Conservation (phyloP, 2,113 vertebrate species). For the Geothlypis trichas region DNA sequence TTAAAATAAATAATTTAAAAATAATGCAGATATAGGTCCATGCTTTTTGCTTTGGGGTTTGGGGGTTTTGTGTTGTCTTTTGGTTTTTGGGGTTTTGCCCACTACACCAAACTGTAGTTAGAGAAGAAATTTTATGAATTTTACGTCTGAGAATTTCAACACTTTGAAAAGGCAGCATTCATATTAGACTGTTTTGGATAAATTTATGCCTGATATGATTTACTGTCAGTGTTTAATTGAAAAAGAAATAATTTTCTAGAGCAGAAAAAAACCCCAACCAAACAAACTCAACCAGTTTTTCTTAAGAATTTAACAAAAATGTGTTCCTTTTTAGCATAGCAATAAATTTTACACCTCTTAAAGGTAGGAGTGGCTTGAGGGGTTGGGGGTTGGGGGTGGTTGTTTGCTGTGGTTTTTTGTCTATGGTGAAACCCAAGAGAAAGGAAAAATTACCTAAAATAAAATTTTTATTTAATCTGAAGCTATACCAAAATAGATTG, state of each 20-base stretch:
- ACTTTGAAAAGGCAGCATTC: not conserved
- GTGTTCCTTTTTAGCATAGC: not conserved
- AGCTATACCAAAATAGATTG: not conserved
- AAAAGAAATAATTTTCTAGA: not conserved
- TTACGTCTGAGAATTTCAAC: not conserved
- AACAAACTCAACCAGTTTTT: not conserved
- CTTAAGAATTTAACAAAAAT: not conserved
- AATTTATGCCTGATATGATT: not conserved
- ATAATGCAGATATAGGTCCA: not conserved
- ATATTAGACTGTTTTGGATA: not conserved
- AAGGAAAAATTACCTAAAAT: not conserved
- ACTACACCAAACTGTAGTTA: not conserved
- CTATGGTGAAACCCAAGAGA: not conserved
- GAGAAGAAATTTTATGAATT: accelerated
- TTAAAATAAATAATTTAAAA: not conserved
- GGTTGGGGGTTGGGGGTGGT: accelerated
- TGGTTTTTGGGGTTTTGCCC: not conserved
- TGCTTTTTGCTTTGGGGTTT: not conserved
- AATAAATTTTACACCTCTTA: not conserved
- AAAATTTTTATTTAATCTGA: not conserved
- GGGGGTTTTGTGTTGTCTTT: not conserved
- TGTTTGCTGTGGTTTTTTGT: accelerated
- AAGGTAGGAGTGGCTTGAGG: not conserved
- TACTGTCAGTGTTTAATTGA: not conserved
- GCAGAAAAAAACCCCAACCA: accelerated